Conservation (phyloP, 2,113 vertebrate species). For the Tursiops truncatus region DNA sequence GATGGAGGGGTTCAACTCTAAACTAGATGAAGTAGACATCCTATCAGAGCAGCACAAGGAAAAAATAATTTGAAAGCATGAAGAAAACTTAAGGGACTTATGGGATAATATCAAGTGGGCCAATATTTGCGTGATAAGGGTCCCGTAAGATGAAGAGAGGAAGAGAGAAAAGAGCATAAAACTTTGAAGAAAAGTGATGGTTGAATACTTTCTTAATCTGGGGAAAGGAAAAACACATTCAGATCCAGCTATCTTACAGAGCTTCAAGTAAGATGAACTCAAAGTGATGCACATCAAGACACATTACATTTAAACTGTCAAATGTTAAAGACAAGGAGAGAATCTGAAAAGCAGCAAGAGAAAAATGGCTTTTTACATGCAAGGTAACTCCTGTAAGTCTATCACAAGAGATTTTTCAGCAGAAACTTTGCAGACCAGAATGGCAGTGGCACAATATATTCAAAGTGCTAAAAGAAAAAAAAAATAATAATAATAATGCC, state of each 20-base stretch:
- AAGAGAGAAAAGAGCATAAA: background rate
- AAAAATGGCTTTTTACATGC: background rate
- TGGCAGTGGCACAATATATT: background rate
- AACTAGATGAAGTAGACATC: background rate
- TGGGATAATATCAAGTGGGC: background rate
- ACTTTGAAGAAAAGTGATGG: background rate
- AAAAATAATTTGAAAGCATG: background rate
- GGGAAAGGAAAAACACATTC: background rate
- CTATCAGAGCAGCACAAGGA: background rate
- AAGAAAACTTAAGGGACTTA: background rate
- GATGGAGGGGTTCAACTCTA: background rate
- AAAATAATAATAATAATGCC: background rate
- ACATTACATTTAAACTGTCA: background rate
- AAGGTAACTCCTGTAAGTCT: background rate
- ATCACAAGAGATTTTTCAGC: background rate
- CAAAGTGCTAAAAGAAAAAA: background rate
- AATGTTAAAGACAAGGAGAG: background rate
- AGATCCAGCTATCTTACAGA: background rate
- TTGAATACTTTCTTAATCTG: background rate
- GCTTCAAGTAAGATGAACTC: background rate
- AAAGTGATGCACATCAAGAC: background rate
- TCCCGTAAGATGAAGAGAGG: background rate
- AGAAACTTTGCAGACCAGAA: background rate
- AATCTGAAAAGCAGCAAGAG: background rate
- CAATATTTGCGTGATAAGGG: background rate